Conservation (phyloP, 2,113 vertebrate species). For the Chrysochloris asiatica region DNA sequence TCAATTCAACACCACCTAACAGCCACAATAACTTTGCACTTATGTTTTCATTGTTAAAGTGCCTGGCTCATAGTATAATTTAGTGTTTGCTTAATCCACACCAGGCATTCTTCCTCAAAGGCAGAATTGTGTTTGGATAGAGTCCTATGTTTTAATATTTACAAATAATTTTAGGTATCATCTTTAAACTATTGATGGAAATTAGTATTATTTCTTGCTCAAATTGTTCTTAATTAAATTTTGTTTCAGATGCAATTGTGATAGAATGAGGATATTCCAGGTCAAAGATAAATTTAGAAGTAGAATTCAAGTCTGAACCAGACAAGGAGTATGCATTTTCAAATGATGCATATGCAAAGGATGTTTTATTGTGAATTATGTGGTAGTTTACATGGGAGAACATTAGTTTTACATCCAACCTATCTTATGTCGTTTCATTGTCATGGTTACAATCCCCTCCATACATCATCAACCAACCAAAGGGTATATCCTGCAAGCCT, state of each 20-base stretch:
- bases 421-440: too few relatives aligned
- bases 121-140: not conserved
- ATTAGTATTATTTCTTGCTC: slow-evolving; percentile 34
- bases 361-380: too few relatives aligned
- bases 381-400: too few relatives aligned
- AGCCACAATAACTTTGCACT: too few relatives aligned
- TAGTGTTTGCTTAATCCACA: not conserved
- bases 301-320: slow-evolving; percentile 13
- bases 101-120: not conserved
- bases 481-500: too few relatives aligned
- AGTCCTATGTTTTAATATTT: not conserved
- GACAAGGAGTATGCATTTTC: not conserved
- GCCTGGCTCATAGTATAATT: not conserved
- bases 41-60: slow-evolving; percentile 25
- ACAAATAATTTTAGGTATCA: slow-evolving; percentile 9
- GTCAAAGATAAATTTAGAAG: too few relatives aligned
- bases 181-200: not conserved
- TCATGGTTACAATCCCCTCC: too few relatives aligned
- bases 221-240: slow-evolving; percentile 31
- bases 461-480: too few relatives aligned
- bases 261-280: too few relatives aligned
- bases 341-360: not conserved
- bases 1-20: too few relatives aligned
- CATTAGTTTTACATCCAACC: too few relatives aligned
- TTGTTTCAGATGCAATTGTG: too few relatives aligned